Evolutionary conservation across 2,888 invertebrate genomes (phyloP).

Genomic region (Cantharis lateralis): DNA sequence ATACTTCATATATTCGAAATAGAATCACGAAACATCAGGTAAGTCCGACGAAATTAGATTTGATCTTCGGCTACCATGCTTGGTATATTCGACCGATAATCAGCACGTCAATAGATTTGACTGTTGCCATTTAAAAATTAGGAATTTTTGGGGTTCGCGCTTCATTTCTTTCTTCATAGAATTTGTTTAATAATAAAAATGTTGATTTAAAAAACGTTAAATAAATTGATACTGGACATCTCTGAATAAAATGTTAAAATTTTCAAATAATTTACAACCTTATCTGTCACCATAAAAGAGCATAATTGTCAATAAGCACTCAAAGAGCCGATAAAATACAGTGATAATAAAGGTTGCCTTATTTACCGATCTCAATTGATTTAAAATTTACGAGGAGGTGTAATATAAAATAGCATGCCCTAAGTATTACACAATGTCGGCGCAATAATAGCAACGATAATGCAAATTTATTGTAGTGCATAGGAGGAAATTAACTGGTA

Average conservation of each 20-base stretch:
- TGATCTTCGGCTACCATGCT: too few species aligned
- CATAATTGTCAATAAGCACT: not conserved
- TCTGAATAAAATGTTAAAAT: not conserved
- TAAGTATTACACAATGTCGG: slow-evolving; percentile 18
- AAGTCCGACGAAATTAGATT: too few species aligned
- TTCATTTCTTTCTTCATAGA: too few species aligned
- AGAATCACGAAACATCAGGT: too few species aligned
- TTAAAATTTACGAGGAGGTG: slow-evolving; percentile 12
- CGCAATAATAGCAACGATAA: slow-evolving; percentile 20
- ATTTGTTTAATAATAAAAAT: too few species aligned
- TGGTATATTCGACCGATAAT: too few species aligned
- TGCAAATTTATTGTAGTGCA: slow-evolving; percentile 21
- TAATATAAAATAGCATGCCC: slow-evolving; percentile 11
- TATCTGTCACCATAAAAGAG: not conserved
- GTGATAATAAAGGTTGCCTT: slow-evolving; percentile 15
- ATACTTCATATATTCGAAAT: too few species aligned
- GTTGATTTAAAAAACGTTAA: too few species aligned
- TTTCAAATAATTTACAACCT: not conserved
- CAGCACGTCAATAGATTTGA: too few species aligned
- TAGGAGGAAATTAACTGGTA: slow-evolving; percentile 13
- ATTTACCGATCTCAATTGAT: slow-evolving; percentile 4
- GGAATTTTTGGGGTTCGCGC: too few species aligned
- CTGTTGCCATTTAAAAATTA: too few species aligned
- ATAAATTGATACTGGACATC: too few species aligned
- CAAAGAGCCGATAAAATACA: not conserved